Base-by-base conservation (phyloP, 2,113 vertebrate genomes). In the Fregata magnificens region DNA sequence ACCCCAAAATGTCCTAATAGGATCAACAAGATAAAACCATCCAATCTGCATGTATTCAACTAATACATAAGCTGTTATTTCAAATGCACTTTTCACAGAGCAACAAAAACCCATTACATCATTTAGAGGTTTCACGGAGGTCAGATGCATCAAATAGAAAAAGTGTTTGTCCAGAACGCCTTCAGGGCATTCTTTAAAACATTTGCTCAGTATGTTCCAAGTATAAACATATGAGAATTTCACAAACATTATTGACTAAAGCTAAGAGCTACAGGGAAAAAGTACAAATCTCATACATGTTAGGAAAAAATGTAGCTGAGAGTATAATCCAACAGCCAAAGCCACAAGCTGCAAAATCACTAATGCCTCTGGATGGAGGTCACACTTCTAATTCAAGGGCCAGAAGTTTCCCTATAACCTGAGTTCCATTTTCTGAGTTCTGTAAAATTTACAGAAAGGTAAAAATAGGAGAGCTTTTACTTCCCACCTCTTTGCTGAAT, bases 401-500 rank as follows among this genome's bases (percentile, higher is more conserved):
- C 70, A 91, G 45, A 95, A 95, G 67, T 85, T 58, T 66, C 82
- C 70, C 61, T 67, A 31, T 28, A 94, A 91, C 74, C 49, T 5
- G n/a, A 91, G 91, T 45, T 89, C 25, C 77, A 61, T 61, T 91
- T 73, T 70, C n/a, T 26, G 44, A 85, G 89, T 36, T 94, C 89
- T 93, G 62, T 47, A 82, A 85, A 72, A 87, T 52, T 40, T 90
- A 80, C 62, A 95, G 89, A 58, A 93, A 97, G 91, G 96, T 88
- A 96, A 88, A 97, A 95, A 97, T 91, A 91, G 89, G 91, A 96
- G 40, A 96, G 91, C 82, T 91, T 91, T 94, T 91, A 55, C 89
- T 95, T 95, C 93, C 95, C 93, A 97, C 91, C 87, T 85, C 96
- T 94, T 73, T 93, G 87, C 84, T 93, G 94, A 95, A 91, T 62